These are phyloP conservation scores for Rhinichthys osculus DNA, from an alignment of 2,797 vertebrate species.

Conservation along the genomic window DNA sequence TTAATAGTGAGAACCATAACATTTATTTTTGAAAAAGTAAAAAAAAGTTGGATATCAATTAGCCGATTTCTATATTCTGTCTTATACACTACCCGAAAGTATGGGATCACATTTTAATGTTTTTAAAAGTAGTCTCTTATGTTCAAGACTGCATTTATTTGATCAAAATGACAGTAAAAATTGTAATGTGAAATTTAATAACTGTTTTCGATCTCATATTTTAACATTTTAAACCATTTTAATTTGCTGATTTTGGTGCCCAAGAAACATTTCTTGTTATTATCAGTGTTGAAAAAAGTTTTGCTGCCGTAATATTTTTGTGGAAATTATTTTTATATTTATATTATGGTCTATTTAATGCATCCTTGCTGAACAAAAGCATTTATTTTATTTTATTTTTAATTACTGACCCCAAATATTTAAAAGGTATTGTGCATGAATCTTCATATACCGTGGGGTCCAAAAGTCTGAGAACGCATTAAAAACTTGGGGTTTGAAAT, in stretches of 20 bases:
- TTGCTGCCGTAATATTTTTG: neutral
- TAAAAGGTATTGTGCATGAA: neutral
- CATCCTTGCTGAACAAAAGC: neutral
- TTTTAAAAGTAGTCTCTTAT: neutral
- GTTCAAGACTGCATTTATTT: neutral
- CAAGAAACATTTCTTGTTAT: neutral
- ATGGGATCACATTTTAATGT: neutral
- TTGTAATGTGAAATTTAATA: neutral
- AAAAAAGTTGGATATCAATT: neutral
- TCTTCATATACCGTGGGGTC: neutral
- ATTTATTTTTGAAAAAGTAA: neutral
- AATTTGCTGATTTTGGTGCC: neutral
- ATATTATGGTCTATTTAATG: neutral
- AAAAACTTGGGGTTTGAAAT: neutral
- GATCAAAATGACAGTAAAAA: neutral
- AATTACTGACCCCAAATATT: neutral
- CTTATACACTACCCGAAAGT: neutral
- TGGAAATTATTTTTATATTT: neutral
- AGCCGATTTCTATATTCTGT: neutral
- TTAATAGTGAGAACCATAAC: too few species aligned
- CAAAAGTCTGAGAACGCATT: neutral
- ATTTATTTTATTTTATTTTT: neutral
- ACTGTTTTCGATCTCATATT: neutral
- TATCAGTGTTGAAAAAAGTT: neutral
- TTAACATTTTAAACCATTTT: too few species aligned